Conservation (phyloP, 2,888 invertebrate genomes). For the Sarcophaga variegata region DNA sequence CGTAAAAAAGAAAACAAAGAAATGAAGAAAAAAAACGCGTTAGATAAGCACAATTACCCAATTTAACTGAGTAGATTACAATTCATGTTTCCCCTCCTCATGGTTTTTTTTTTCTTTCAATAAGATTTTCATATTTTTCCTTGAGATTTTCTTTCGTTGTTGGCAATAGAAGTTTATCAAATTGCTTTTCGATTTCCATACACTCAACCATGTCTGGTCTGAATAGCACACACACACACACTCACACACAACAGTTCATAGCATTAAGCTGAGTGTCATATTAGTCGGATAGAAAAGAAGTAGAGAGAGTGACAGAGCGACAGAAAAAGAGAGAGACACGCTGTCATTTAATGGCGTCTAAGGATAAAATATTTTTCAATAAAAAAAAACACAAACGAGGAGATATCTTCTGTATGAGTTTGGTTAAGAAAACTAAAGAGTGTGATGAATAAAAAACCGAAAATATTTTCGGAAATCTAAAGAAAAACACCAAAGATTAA, state of each 20-base stretch:
- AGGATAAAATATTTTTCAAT: conserved; percentile 52
- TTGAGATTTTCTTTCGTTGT: neutral
- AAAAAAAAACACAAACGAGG: neutral
- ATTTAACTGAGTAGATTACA: conserved; percentile 68
- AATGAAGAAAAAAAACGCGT: conserved; percentile 52
- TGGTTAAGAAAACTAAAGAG: neutral
- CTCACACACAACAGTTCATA: neutral
- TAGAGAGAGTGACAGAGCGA: too few species aligned
- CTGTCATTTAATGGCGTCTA: conserved; percentile 35
- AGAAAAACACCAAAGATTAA: conserved; percentile 26
- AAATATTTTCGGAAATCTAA: neutral
- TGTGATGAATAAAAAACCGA: neutral
- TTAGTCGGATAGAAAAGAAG: neutral
- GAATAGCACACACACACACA: neutral
- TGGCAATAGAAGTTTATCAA: conserved; percentile 51
- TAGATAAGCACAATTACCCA: conserved; percentile 71
- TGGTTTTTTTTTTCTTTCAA: conserved; percentile 37
- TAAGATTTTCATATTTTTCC: conserved; percentile 16
- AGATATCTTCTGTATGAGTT: conserved; percentile 41
- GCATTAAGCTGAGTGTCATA: neutral
- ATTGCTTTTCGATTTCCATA: conserved; percentile 61
- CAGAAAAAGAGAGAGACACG: neutral
- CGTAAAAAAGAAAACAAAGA: conserved; percentile 17
- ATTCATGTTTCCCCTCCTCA: conserved; percentile 61
- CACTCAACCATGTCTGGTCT: neutral